Conservation (phyloP, 2,797 vertebrate genomes). For the Philypnodon macrostomus region DNA sequence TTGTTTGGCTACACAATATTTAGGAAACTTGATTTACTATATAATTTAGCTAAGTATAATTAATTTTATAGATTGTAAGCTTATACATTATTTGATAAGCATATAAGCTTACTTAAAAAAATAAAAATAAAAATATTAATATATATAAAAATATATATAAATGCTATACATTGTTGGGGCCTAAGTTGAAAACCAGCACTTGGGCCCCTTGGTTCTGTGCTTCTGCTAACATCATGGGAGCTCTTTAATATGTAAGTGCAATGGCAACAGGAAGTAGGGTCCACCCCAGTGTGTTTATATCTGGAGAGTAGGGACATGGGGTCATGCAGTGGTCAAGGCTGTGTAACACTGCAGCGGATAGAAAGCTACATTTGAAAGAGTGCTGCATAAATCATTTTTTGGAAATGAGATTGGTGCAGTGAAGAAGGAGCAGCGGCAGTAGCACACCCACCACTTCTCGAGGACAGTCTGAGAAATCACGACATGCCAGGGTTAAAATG, state of each 20-base stretch:
- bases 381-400: conserved; percentile 22
- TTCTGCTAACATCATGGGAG: too few relatives aligned
- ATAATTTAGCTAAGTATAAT: too few relatives aligned
- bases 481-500: conserved; percentile 18
- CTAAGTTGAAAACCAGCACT: too few relatives aligned
- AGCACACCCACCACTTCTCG: conserved; percentile 3
- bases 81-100: too few relatives aligned
- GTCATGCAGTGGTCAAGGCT: conserved; percentile 17
- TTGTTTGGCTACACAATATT: too few relatives aligned
- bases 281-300: conserved; percentile 47
- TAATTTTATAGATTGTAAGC: too few relatives aligned
- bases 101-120: too few relatives aligned
- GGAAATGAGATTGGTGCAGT: conserved; percentile 13
- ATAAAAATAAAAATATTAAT: too few relatives aligned
- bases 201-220: too few relatives aligned
- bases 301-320: conserved; percentile 16
- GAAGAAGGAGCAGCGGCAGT: conserved; percentile 12
- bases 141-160: too few relatives aligned
- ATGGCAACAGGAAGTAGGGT: conserved; percentile 39
- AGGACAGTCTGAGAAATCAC: conserved; percentile 17
- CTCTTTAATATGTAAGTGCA: conserved; percentile 41
- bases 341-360: conserved; percentile 4
- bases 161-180: too few relatives aligned
- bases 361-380: conserved; percentile 18
- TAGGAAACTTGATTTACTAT: too few relatives aligned